Percentiles rank a stretch among this genome's conserved stretches.
Conservation (phyloP, 53 echinoderm and acorn worm species). For the Glandiceps talaboti region DNA sequence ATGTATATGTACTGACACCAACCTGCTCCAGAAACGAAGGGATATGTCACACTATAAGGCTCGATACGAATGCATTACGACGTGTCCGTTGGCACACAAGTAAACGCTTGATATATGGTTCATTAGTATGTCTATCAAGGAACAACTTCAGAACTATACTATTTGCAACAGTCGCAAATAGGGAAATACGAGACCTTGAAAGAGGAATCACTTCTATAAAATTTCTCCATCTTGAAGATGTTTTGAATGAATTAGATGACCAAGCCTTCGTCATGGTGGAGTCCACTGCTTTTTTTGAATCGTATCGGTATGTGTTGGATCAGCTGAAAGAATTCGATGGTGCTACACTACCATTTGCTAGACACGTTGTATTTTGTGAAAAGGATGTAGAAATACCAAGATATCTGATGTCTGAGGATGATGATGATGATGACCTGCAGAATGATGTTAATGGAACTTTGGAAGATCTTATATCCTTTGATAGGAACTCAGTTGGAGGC, state of each 20-base stretch:
- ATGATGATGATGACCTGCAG: too few relatives aligned
- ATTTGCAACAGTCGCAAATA: conserved; percentile 65
- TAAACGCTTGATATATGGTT: conserved; percentile 63
- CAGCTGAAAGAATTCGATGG: background rate
- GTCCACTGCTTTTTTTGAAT: background rate
- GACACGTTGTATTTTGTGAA: background rate
- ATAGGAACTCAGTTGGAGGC: too few relatives aligned
- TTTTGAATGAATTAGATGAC: background rate
- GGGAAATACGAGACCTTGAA: conserved; percentile 30
- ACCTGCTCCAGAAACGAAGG: conserved; percentile 1
- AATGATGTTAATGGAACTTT: too few relatives aligned
- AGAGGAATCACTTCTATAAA: conserved; percentile 30
- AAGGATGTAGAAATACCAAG: background rate
- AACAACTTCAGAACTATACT: conserved; percentile 46
- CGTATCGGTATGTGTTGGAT: background rate
- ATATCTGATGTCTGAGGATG: too few relatives aligned
- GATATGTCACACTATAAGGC: conserved; percentile 22
- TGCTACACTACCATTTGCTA: background rate
- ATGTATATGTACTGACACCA: conserved; percentile 15
- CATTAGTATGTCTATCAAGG: conserved; percentile 48
- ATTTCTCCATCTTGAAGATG: conserved; percentile 12
- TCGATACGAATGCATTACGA: conserved; percentile 19
- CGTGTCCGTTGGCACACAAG: conserved; percentile 50
- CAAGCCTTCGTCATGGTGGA: background rate
- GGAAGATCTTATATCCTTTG: too few relatives aligned